Evolutionary conservation across 2,113 vertebrate genomes (phyloP), one percentile per base, ranked within the genome.

Genomic region (Microcebus griseorufus): DNA sequence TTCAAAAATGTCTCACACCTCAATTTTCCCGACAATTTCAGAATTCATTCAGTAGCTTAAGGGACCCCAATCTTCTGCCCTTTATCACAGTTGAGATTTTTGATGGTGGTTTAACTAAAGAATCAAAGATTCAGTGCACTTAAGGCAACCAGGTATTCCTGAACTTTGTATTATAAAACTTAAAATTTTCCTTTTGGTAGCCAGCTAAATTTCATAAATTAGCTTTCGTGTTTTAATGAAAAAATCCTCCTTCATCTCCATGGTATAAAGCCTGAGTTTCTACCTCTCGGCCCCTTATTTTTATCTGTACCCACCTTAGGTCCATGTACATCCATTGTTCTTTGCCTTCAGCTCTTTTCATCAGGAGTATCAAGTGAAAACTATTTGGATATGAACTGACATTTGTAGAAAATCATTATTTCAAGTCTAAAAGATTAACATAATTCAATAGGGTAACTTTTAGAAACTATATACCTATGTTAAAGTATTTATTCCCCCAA

Each of bases 311-410:
- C 83, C 70, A 85, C 83, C 13, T 78, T 37, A 83, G 64, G 69
- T 88, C 91, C 81, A 20, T 13, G 10, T 34, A 91, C 13, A 64
- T 86, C 51, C 94, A 53, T 72, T 88, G 62, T 92, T 97, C 84
- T 96, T 95, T 89, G 51, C 45, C 89, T 95, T 95, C 88, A 97
- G 87, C 60, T 55, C 29, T 91, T 96, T 95, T 67, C 90, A 88
- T 82, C 60, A 75, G 78, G 32, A 55, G 81, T 72, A 39, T 86
- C 45, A 88, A 93, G 73, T 93, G 89, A 95, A 86, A 95, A 84
- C 22, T 92, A 67, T 86, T 94, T 96, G 65, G 79, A 80, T 94
- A 90, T 29, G 22, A 94, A 55, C 58, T 83, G 91, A 94, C 34
- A 67, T 80, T 93, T 90, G 70, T 37, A 62, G 94, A 89, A 95